These are phyloP conservation scores for Lithophane semibrunnea DNA, from an alignment of 2,888 invertebrate genomes.

Conservation along the genomic window DNA sequence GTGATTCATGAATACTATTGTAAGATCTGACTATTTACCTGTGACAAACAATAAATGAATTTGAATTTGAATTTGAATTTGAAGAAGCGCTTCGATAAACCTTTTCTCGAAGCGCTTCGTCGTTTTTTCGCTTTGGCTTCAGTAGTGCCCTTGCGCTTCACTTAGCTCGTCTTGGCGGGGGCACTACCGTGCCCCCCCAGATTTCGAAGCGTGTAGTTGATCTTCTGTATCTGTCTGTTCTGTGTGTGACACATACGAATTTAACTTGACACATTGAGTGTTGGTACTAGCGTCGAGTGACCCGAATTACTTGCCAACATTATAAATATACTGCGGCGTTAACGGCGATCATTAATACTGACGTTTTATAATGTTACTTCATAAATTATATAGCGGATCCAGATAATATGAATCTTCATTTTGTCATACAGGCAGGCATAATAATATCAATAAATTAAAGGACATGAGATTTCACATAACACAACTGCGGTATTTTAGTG, in stretches of 20 bases:
- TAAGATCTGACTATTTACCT: too few relatives aligned
- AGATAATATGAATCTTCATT: not conserved
- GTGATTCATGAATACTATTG: too few relatives aligned
- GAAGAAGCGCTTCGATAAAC: too few relatives aligned
- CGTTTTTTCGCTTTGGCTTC: too few relatives aligned
- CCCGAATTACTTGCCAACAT: constrained; percentile 58
- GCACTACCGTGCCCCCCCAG: too few relatives aligned
- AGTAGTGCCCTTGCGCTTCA: too few relatives aligned
- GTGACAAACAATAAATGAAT: too few relatives aligned
- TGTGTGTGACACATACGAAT: not conserved
- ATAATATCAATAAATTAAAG: not conserved
- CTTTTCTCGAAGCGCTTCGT: too few relatives aligned
- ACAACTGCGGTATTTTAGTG: not conserved
- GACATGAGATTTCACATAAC: not conserved
- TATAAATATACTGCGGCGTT: constrained; percentile 21
- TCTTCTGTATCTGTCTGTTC: constrained; percentile 4
- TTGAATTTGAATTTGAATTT: too few relatives aligned
- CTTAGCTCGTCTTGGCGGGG: too few relatives aligned
- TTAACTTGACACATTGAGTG: constrained; percentile 39
- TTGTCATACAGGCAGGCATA: too few relatives aligned
- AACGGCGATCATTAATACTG: constrained; percentile 11
- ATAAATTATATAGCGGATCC: not conserved
- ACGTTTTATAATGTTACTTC: not conserved
- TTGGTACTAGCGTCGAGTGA: constrained; percentile 17
- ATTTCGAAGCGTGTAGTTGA: not conserved